Evolutionary conservation across 2,113 vertebrate species (phyloP).

Genomic region (Microtus richardsoni): DNA sequence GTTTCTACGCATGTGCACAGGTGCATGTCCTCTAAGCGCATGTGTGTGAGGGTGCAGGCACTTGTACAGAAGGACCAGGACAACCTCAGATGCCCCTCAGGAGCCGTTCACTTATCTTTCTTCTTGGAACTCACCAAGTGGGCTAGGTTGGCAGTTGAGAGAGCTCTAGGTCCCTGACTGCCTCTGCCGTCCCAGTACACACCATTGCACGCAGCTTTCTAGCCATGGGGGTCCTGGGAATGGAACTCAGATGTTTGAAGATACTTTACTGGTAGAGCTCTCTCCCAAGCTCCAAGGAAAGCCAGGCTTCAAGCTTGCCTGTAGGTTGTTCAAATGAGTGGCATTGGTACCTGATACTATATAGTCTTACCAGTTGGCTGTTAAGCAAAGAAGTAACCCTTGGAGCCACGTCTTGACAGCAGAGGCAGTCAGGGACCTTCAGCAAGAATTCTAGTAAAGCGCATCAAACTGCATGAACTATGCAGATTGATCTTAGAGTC

Average conservation of each 20-base stretch:
- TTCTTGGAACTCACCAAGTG: neutral
- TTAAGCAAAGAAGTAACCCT: neutral
- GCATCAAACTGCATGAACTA: neutral
- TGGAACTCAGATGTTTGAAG: neutral
- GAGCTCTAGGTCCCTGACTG: neutral
- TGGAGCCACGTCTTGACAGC: no score
- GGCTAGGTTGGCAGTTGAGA: no score
- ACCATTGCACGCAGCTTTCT: neutral
- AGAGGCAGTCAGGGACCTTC: neutral
- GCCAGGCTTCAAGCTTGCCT: neutral
- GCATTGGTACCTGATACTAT: no score
- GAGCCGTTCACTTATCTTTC: neutral
- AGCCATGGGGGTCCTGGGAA: neutral
- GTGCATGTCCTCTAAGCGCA: neutral
- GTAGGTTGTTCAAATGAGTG: neutral
- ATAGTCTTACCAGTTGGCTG: neutral
- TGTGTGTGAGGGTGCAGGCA: neutral
- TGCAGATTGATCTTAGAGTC: neutral
- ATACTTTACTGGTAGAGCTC: no score
- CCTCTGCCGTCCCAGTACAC: neutral
- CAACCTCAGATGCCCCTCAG: neutral
- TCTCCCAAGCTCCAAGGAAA: neutral
- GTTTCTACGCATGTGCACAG: neutral
- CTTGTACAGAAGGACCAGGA: neutral
- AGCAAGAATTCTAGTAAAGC: fast-evolving